Percentiles rank a stretch among this genome's conserved stretches.
Conservation (phyloP, 2,888 invertebrate genomes). For the Megamerina dolium region DNA sequence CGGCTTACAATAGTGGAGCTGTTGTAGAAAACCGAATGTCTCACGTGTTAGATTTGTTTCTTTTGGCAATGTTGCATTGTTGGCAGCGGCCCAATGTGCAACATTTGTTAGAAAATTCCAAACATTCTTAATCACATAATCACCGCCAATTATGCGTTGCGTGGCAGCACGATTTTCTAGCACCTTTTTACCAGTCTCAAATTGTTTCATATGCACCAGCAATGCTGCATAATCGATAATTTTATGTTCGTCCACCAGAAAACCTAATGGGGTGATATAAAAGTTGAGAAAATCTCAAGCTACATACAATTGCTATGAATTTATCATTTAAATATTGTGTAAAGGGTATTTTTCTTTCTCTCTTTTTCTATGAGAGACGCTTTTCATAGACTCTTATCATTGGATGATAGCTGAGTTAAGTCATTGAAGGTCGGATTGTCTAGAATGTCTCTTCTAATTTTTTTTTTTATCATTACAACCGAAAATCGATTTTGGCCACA, state of each 20-base stretch:
- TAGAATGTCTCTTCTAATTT: too few species aligned
- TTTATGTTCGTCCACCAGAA: conserved; percentile 61
- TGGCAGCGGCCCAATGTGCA: conserved; percentile 36
- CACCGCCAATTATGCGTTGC: conserved; percentile 50
- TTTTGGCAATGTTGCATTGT: conserved; percentile 21
- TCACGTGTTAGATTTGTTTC: conserved; percentile 50
- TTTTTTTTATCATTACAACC: too few species aligned
- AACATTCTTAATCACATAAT: conserved; percentile 55
- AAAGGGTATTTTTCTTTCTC: not conserved
- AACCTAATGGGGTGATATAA: conserved; percentile 38
- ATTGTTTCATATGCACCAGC: conserved; percentile 50
- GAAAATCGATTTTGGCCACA: too few species aligned
- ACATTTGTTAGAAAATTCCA: conserved; percentile 57
- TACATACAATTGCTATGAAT: not conserved
- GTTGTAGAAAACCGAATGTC: conserved; percentile 53
- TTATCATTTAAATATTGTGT: not conserved
- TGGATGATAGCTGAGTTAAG: too few species aligned
- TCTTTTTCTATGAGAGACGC: too few species aligned
- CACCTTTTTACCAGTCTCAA: conserved; percentile 43
- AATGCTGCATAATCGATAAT: conserved; percentile 59
- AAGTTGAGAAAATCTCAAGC: too few species aligned
- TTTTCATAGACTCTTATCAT: too few species aligned
- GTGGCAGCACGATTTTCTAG: conserved; percentile 52
- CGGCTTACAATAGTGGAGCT: conserved; percentile 54
- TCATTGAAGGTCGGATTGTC: too few species aligned